phyloP scores from a whole-genome alignment of 2,888 invertebrate genomes.

The Ophioninae sp. region DNA sequence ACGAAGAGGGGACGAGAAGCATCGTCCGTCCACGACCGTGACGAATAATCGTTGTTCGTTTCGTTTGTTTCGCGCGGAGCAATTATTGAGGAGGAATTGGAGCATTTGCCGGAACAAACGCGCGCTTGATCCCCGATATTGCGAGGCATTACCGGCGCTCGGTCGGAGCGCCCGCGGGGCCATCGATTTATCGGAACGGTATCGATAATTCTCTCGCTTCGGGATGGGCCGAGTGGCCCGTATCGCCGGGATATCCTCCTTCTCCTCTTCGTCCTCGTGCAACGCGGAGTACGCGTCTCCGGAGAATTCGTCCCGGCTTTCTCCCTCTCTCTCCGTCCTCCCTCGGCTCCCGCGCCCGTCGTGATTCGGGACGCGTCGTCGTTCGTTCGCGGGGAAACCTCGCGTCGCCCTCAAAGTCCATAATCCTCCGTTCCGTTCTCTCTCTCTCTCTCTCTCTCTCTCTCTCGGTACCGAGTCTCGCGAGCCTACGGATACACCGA shows the following conservation, averaged over 20 bases:
- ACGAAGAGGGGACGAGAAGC: not conserved
- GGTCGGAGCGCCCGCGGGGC: not conserved
- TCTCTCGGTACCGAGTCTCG: constrained; percentile 36
- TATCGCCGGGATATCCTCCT: not conserved
- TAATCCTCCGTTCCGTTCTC: constrained; percentile 46
- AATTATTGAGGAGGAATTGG: not conserved
- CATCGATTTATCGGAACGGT: not conserved
- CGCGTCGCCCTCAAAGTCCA: constrained; percentile 51
- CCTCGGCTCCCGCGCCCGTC: not conserved
- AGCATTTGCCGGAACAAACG: not conserved
- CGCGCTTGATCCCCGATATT: not conserved
- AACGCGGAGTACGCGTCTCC: constrained; percentile 15
- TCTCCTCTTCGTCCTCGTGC: not conserved
- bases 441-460: no score
- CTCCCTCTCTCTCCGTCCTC: not conserved
- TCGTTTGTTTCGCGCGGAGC: not conserved
- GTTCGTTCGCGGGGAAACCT: not conserved
- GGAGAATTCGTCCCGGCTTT: constrained; percentile 33
- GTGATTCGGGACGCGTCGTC: constrained; percentile 58
- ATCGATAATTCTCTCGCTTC: constrained; percentile 1
- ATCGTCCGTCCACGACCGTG: not conserved
- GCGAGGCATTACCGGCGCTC: not conserved
- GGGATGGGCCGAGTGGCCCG: not conserved
- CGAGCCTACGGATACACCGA: constrained; percentile 21
- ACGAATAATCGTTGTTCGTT: not conserved